phyloP scores from a whole-genome alignment of 2,797 vertebrate species.

The Tragelaphus oryx region DNA sequence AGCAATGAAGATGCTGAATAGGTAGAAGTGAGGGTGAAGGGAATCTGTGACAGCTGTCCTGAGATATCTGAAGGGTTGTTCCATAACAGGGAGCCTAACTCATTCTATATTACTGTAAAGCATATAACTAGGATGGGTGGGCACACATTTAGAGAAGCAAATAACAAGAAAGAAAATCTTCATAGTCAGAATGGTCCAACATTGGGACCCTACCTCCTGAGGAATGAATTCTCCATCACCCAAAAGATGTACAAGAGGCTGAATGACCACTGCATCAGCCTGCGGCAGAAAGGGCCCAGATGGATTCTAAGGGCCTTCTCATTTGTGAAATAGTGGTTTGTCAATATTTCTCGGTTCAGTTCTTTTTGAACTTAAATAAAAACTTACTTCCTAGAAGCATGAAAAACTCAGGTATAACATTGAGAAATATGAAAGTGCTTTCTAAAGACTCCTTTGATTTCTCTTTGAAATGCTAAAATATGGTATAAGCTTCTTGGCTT shows the following conservation, averaged over 20 bases:
- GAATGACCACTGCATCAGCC: neutral
- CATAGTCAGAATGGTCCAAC: neutral
- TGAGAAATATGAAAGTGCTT: slow-evolving; percentile 33
- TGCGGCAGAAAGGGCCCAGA: no score
- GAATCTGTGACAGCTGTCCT: neutral
- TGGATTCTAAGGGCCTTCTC: neutral
- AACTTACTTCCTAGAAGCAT: slow-evolving; percentile 11
- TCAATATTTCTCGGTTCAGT: neutral
- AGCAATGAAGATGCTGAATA: neutral
- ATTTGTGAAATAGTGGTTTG: neutral
- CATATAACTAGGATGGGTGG: neutral
- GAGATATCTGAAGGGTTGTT: neutral
- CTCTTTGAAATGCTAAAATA: slow-evolving; percentile 61
- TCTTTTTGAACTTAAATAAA: neutral
- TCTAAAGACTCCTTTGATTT: slow-evolving; percentile 44
- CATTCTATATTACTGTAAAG: neutral
- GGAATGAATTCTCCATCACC: neutral
- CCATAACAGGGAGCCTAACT: neutral
- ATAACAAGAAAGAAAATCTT: neutral
- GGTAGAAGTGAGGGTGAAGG: neutral
- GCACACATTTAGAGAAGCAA: neutral
- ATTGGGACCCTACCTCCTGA: neutral
- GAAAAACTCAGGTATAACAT: slow-evolving; percentile 8
- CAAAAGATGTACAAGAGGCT: neutral
- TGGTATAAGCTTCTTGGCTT: neutral